phyloP scores from a whole-genome alignment of 2,888 invertebrate genomes.

The Amiota communis region DNA sequence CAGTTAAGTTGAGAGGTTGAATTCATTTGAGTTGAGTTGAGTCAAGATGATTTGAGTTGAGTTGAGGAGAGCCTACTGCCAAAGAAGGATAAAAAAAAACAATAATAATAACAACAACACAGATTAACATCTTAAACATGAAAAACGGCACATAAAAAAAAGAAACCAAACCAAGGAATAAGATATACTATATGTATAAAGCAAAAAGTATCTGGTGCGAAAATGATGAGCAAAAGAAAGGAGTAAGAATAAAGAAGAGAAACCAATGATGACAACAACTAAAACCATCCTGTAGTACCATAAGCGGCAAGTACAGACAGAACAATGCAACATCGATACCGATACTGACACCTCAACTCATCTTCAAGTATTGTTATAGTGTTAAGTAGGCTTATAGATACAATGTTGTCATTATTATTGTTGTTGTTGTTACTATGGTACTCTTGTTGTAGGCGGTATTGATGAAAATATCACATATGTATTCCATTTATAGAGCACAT shows the following conservation, averaged over 20 bases:
- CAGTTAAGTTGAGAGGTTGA: too few species aligned
- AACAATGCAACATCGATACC: slow-evolving; percentile 5
- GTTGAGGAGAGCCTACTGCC: neutral
- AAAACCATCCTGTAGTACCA: neutral
- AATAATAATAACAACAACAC: neutral
- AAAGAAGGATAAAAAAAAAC: neutral
- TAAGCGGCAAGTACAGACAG: neutral
- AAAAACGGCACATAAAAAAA: slow-evolving; percentile 19
- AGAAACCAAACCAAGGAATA: slow-evolving; percentile 3
- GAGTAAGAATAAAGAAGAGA: slow-evolving; percentile 9
- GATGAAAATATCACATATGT: slow-evolving; percentile 22
- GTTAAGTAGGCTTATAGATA: slow-evolving; percentile 28
- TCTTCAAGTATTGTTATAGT: neutral
- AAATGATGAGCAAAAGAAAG: slow-evolving; percentile 17
- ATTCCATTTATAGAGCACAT: neutral
- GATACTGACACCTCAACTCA: slow-evolving; percentile 19
- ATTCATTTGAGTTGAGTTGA: too few species aligned
- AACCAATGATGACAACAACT: too few species aligned
- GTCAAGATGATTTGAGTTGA: too few species aligned
- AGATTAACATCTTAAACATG: slow-evolving; percentile 62
- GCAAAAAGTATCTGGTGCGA: slow-evolving; percentile 14
- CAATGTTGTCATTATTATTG: neutral
- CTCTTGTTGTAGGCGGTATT: slow-evolving; percentile 37
- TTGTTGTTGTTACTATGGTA: slow-evolving; percentile 12
- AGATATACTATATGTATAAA: neutral